Evolutionary conservation across 2,113 vertebrate genomes (phyloP), one percentile per base, ranked within the genome.

Genomic region (human): DNA sequence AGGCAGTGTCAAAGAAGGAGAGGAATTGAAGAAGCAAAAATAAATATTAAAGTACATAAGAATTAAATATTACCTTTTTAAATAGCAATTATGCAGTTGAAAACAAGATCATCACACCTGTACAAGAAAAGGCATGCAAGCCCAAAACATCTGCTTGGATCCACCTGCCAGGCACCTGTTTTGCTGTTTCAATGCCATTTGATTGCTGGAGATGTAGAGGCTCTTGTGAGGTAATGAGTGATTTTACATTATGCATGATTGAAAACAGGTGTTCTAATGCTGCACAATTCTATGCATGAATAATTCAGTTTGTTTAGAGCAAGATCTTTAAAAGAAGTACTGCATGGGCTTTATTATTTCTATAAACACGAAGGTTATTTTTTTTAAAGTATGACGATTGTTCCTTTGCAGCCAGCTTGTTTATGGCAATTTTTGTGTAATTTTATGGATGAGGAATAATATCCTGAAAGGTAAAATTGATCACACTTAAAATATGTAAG

Each of bases 111-210:
- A 98, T 99, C 99, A 99, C 99, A 99, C 99, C 99, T 99, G 99
- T 99, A 99, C 99, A 98, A 99, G 98, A 99, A 98, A 98, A 99
- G 98, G 99, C 99, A 99, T 99, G 99, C 99, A 98, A 99, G 98
- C 98, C 98, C 98, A 98, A 98, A 99, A 99, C 99, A 99, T 99
- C 99, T 99, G 99, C 99, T 99, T 98, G 98, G 98, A 98, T 99
- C 99, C 99, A 99, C 99, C 99, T 99, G 99, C 99, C 99, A 99
- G 99, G 98, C 99, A 99, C 99, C 99, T 99, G 99, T 99, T 99
- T 98, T 70, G 84, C 99, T 98, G 97, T 99, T 99, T 99, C 99
- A 99, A 99, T 99, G 99, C 99, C 98, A 99, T 99, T 99, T 99
- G 99, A 99, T 99, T 99, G 99, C 99, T 99, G 99, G 99, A 99